A percentile compares a stretch with the other conserved stretches of the same genome.
These are phyloP conservation scores for Chymomyza fuscimana DNA, from an alignment of 2,888 invertebrate genomes.

Conservation along the genomic window DNA sequence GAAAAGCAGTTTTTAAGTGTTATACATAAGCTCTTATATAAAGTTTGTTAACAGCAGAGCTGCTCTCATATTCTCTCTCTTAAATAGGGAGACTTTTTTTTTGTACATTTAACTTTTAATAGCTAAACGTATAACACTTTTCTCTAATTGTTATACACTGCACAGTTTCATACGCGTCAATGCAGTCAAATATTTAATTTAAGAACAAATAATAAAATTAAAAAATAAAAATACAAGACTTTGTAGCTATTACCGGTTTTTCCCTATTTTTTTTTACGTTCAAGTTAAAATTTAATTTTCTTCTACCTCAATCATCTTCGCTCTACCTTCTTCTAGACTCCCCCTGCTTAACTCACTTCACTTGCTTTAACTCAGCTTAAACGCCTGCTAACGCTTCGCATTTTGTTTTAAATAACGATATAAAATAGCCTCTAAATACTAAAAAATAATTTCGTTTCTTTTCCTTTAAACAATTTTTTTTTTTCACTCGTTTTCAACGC, in stretches of 20 bases:
- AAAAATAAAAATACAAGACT: neutral
- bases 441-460: slow-evolving; percentile 71
- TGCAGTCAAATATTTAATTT: neutral
- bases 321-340: neutral
- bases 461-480: slow-evolving; percentile 30
- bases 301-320: neutral
- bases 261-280: slow-evolving; percentile 7
- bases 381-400: slow-evolving; percentile 19
- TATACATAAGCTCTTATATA: too few species aligned
- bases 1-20: too few species aligned
- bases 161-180: too few species aligned
- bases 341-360: slow-evolving; percentile 16
- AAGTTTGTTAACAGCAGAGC: too few species aligned
- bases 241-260: slow-evolving; percentile 3
- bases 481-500: slow-evolving; percentile 59
- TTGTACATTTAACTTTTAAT: too few species aligned
- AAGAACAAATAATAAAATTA: neutral
- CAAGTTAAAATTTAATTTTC: slow-evolving; percentile 51
- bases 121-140: too few species aligned
- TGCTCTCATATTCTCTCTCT: too few species aligned
- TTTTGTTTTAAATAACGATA: slow-evolving; percentile 71
- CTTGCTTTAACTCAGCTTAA: neutral
- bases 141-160: too few species aligned
- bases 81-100: too few species aligned
- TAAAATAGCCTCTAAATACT: slow-evolving; percentile 79